A percentile compares a stretch with the other conserved stretches of the same genome.
These are phyloP conservation scores for Labrus mixtus DNA, from an alignment of 2,113 vertebrate species.

Conservation along the genomic window DNA sequence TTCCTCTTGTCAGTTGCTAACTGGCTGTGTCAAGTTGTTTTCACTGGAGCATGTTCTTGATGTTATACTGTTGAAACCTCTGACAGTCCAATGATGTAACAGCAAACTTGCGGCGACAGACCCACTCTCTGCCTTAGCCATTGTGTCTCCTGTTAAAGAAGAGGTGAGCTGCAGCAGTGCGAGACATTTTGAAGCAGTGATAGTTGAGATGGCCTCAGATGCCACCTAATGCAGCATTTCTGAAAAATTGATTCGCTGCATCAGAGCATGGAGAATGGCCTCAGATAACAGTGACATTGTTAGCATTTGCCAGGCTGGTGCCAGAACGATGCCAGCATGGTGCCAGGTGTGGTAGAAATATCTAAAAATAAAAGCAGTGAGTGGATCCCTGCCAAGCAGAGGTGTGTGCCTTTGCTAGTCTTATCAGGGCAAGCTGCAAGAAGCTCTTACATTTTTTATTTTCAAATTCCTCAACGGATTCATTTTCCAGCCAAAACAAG, in stretches of 20 bases:
- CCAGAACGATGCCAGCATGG: slow-evolving; percentile 52
- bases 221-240: slow-evolving; percentile 44
- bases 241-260: slow-evolving; percentile 68
- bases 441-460: slow-evolving; percentile 67
- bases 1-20: slow-evolving; percentile 36
- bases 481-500: slow-evolving; percentile 64
- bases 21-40: slow-evolving; percentile 35
- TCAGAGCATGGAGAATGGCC: slow-evolving; percentile 62
- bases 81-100: not conserved
- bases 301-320: slow-evolving; percentile 58
- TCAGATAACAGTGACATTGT: slow-evolving; percentile 67
- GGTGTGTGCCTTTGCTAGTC: slow-evolving; percentile 58
- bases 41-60: slow-evolving; percentile 5
- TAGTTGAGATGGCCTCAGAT: slow-evolving; percentile 44
- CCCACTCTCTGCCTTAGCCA: not conserved
- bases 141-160: slow-evolving; percentile 10
- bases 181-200: slow-evolving; percentile 18
- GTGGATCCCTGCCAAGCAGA: slow-evolving; percentile 66
- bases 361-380: slow-evolving; percentile 61
- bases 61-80: slow-evolving; percentile 12
- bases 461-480: slow-evolving; percentile 65
- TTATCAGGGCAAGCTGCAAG: slow-evolving; percentile 61
- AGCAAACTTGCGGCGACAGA: slow-evolving; percentile 4
- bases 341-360: slow-evolving; percentile 70
- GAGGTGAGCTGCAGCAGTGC: slow-evolving; percentile 6